Evolutionary conservation across 1,140 invertebrate genomes (phyloP).

Genomic region (Pseudoatta argentina): DNA sequence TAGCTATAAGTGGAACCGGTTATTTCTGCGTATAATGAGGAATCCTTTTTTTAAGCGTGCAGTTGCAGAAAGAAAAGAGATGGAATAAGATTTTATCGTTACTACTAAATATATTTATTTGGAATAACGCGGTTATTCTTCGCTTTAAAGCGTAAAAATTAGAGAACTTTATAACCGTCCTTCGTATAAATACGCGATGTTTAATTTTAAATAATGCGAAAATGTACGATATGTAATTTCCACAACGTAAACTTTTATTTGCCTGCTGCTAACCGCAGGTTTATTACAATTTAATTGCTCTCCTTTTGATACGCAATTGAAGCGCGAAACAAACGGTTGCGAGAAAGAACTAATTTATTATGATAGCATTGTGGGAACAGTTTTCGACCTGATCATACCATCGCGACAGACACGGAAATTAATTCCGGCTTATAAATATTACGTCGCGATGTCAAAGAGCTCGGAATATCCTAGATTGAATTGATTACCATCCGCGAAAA

Average conservation of each 20-base stretch:
- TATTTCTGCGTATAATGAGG: constrained; percentile 36
- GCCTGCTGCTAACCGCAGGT: constrained; percentile 34
- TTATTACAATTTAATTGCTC: constrained; percentile 63
- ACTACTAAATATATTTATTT: constrained; percentile 37
- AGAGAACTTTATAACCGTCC: constrained; percentile 34
- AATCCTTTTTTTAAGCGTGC: constrained; percentile 17
- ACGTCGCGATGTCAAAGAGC: constrained; percentile 52
- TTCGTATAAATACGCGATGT: constrained; percentile 39
- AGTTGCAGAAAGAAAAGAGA: background rate
- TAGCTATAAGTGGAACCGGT: constrained; percentile 38
- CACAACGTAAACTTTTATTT: constrained; percentile 54
- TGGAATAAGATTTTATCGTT: constrained; percentile 11
- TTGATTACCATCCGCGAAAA: constrained; percentile 49
- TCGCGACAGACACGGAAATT: constrained; percentile 50
- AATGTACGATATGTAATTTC: constrained; percentile 53
- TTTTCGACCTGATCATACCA: constrained; percentile 47
- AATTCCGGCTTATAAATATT: constrained; percentile 54
- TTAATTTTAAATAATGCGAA: constrained; percentile 58
- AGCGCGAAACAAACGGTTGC: constrained; percentile 47
- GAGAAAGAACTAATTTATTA: constrained; percentile 60
- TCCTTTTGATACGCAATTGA: constrained; percentile 60
- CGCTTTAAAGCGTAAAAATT: constrained; percentile 8
- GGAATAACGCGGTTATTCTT: constrained; percentile 3
- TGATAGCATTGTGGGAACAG: constrained; percentile 56
- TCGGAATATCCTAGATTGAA: constrained; percentile 45